Evolutionary conservation across 2,113 vertebrate species (phyloP).

Genomic region (Chaetodon auriga): DNA sequence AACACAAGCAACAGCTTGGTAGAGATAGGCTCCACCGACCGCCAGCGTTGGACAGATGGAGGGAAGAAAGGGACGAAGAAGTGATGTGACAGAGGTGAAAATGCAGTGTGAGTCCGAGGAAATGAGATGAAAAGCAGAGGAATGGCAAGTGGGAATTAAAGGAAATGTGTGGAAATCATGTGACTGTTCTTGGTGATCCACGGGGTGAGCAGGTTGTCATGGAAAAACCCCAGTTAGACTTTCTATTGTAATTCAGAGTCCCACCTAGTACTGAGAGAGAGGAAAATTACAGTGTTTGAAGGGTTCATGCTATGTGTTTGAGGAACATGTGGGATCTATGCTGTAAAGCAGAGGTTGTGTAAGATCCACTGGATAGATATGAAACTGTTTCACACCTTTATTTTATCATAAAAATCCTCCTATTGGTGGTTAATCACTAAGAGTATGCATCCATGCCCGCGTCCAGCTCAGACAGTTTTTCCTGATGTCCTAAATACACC

Average conservation of each 20-base stretch:
- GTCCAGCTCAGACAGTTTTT: not conserved
- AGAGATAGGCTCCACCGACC: conserved; percentile 69
- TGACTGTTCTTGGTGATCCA: conserved; percentile 6
- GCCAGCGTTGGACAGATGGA: conserved; percentile 78
- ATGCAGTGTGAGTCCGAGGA: conserved; percentile 56
- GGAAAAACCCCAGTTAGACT: not conserved
- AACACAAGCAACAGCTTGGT: conserved; percentile 74
- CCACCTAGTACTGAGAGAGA: not conserved
- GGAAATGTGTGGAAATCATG: conserved; percentile 44
- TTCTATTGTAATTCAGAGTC: not conserved
- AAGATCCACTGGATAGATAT: conserved; percentile 14
- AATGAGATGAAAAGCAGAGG: conserved; percentile 51
- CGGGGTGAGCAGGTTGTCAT: conserved; percentile 38
- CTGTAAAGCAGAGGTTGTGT: conserved; percentile 17
- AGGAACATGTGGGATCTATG: conserved; percentile 7
- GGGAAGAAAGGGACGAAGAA: conserved; percentile 57
- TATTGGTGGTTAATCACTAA: conserved; percentile 22
- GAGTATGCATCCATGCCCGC: not conserved
- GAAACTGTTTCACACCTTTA: not conserved
- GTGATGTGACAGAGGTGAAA: conserved; percentile 72
- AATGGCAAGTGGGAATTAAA: conserved; percentile 59
- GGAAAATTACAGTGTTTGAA: conserved; percentile 26
- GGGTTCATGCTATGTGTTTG: conserved; percentile 13
- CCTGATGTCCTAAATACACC: conserved; percentile 20
- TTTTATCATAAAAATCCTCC: not conserved